Evolutionary conservation across 2,113 vertebrate species (phyloP).

Genomic region (Tragelaphus buxtoni): DNA sequence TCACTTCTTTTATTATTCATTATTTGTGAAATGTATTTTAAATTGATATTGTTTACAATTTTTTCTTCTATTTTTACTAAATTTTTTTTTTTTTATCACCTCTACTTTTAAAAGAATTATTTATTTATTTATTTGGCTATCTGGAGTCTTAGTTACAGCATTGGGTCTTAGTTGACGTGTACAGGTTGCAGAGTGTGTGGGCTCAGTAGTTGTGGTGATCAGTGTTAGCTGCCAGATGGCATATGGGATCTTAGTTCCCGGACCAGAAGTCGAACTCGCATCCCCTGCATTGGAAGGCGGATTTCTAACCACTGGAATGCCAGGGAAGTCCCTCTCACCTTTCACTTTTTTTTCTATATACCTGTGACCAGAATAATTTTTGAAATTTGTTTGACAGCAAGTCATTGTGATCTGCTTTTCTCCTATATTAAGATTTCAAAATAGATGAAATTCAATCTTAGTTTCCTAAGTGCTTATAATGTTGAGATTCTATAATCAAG

Average conservation of each 20-base stretch:
- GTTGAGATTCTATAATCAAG: neutral
- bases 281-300: neutral
- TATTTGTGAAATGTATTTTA: conserved; percentile 25
- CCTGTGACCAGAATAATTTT: conserved; percentile 21
- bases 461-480: neutral
- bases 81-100: neutral
- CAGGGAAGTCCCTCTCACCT: neutral
- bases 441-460: conserved; percentile 12
- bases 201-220: neutral
- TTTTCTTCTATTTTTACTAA: conserved; percentile 38
- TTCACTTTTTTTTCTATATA: conserved; percentile 16
- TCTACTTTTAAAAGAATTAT: neutral
- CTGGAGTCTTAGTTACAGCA: neutral
- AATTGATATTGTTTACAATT: neutral
- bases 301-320: neutral
- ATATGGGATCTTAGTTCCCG: neutral
- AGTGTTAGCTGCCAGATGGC: neutral
- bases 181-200: neutral
- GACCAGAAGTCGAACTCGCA: neutral
- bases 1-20: conserved; percentile 14
- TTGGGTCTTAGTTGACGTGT: neutral
- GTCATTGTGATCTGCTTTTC: neutral
- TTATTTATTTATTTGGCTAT: neutral
- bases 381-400: conserved; percentile 12
- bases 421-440: conserved; percentile 29